Percentiles rank a stretch among this genome's conserved stretches.
phyloP scores from a whole-genome alignment of 2,888 invertebrate species.

The Chaitophorus viminalis region DNA sequence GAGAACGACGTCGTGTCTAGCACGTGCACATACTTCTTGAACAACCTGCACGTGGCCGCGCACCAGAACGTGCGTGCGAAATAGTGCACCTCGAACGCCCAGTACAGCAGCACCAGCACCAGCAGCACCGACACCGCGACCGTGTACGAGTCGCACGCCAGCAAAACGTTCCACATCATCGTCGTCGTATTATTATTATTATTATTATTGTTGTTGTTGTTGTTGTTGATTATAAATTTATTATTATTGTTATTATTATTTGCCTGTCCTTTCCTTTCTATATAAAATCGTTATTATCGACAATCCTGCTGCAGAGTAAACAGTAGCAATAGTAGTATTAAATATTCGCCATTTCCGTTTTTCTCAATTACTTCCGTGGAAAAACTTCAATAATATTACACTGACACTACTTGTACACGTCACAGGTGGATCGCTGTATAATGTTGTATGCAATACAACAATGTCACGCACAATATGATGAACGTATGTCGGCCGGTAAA shows the following conservation, averaged over 20 bases:
- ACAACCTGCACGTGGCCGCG: constrained; percentile 74
- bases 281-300: too few species aligned
- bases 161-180: background rate
- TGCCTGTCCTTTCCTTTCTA: background rate
- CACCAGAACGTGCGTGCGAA: constrained; percentile 77
- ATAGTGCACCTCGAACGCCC: constrained; percentile 78
- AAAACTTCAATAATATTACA: too few species aligned
- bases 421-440: too few species aligned
- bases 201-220: too few species aligned
- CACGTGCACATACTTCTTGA: constrained; percentile 74
- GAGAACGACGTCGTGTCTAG: constrained; percentile 72
- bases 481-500: background rate
- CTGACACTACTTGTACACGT: too few species aligned
- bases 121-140: constrained; percentile 67
- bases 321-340: too few species aligned
- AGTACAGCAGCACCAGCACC: constrained; percentile 70
- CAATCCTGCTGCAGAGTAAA: too few species aligned
- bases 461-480: background rate
- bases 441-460: too few species aligned
- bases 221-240: too few species aligned
- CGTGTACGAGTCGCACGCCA: constrained; percentile 38
- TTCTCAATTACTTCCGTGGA: background rate
- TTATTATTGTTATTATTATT: too few species aligned
- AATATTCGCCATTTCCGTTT: background rate
- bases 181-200: too few species aligned